Conservation (phyloP, 2,797 vertebrate species). For the Hippocampus kuda region DNA sequence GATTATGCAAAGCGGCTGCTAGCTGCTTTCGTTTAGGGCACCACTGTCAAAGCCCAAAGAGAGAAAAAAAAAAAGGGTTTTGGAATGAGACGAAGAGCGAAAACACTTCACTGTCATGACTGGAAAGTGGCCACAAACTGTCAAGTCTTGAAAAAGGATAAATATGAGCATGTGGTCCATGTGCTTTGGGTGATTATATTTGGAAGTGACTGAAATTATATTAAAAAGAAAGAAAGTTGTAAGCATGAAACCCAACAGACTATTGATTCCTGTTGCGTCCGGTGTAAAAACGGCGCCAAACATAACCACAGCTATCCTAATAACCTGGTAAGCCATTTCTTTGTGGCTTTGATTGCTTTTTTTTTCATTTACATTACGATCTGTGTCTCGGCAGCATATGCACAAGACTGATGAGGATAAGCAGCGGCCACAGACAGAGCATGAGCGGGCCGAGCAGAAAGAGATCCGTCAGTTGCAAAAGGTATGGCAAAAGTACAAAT, state of each 20-base stretch:
- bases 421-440: conserved; percentile 87
- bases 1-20: conserved; percentile 60
- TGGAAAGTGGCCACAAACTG: conserved; percentile 26
- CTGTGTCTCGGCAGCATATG: conserved; percentile 74
- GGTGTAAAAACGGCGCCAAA: too few species aligned
- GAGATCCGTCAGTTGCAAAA: conserved; percentile 86
- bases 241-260: neutral
- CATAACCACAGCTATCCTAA: too few species aligned
- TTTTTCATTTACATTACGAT: neutral
- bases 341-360: too few species aligned
- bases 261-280: neutral
- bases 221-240: neutral
- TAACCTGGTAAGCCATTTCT: too few species aligned
- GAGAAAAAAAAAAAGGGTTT: conserved; percentile 49
- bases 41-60: conserved; percentile 35
- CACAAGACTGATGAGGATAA: conserved; percentile 80
- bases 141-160: conserved; percentile 39
- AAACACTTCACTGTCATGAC: conserved; percentile 34
- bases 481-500: conserved; percentile 51
- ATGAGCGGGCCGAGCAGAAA: conserved; percentile 93
- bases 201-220: neutral
- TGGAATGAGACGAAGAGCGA: conserved; percentile 28
- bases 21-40: conserved; percentile 46
- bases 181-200: neutral
- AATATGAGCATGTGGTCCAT: conserved; percentile 21